Evolutionary conservation across 2,113 vertebrate species (phyloP).

Genomic region (Prietella phreatophila): DNA sequence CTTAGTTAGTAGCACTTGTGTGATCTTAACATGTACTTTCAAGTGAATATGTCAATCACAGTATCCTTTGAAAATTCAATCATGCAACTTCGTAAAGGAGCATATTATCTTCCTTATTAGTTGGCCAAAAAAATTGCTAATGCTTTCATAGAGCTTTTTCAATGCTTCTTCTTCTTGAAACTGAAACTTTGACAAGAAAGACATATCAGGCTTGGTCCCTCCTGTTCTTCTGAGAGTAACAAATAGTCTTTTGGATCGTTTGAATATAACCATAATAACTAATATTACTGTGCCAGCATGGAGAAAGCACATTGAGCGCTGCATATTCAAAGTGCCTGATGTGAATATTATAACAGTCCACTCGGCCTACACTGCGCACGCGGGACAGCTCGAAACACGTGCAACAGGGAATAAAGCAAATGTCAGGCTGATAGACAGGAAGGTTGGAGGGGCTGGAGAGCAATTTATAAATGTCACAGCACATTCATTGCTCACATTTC

Average conservation of each 20-base stretch:
- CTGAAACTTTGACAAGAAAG: not conserved
- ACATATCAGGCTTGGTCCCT: not conserved
- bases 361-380: not conserved
- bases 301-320: not conserved
- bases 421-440: constrained; percentile 15
- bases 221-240: not conserved
- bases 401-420: constrained; percentile 24
- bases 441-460: constrained; percentile 21
- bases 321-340: not conserved
- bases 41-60: not conserved
- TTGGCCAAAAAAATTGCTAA: not conserved
- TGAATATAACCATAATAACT: not conserved
- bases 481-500: constrained; percentile 16
- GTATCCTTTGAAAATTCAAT: not conserved
- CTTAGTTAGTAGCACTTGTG: not conserved
- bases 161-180: not conserved
- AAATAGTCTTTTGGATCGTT: not conserved
- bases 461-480: constrained; percentile 41
- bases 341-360: constrained; percentile 5
- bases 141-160: not conserved
- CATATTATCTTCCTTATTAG: not conserved
- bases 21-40: not conserved
- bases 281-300: not conserved
- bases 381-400: constrained; percentile 6
- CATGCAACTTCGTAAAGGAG: not conserved